phyloP scores from a whole-genome alignment of 2,888 invertebrate genomes.

The Serripes groenlandicus region DNA sequence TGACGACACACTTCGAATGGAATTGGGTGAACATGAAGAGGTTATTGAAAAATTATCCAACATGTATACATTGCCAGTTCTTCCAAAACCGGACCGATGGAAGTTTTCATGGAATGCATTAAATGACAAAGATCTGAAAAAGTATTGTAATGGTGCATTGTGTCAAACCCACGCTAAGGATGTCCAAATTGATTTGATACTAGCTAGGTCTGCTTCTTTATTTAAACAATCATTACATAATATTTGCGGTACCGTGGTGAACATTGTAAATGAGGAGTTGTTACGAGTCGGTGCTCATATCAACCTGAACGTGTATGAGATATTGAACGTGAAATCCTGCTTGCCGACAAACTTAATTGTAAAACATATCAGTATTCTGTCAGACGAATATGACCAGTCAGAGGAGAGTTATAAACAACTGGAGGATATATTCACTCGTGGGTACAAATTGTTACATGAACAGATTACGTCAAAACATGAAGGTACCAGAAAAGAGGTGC shows the following conservation, averaged over 20 bases:
- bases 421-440: no score
- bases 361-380: conserved; percentile 13
- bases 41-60: background rate
- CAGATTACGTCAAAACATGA: conserved; percentile 62
- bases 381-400: conserved; percentile 24
- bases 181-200: background rate
- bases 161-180: no score
- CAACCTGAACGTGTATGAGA: no score
- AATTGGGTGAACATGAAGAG: background rate
- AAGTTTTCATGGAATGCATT: conserved; percentile 70
- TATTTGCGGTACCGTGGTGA: conserved; percentile 35
- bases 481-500: background rate
- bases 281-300: no score
- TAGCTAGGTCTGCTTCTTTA: conserved; percentile 43
- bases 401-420: conserved; percentile 61
- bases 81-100: conserved; percentile 68
- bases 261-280: conserved; percentile 46
- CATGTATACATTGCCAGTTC: conserved; percentile 64
- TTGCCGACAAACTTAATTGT: no score
- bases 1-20: background rate
- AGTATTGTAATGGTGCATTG: no score
- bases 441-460: no score
- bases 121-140: no score
- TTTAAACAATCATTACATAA: conserved; percentile 11
- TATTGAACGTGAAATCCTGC: no score